phyloP scores from a whole-genome alignment of 2,888 invertebrate species.

The Meiosimyza decipiens region DNA sequence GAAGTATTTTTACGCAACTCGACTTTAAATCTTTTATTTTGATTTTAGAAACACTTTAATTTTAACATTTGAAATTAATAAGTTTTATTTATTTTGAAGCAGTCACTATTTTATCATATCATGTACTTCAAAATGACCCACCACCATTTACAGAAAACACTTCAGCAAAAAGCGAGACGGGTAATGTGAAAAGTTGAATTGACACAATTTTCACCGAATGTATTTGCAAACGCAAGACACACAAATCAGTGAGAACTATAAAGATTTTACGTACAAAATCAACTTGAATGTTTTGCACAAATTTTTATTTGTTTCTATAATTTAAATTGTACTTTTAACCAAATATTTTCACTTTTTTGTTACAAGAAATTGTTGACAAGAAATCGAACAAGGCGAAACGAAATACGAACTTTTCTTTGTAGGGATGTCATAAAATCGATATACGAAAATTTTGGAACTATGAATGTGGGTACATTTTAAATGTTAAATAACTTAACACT shows the following conservation, averaged over 20 bases:
- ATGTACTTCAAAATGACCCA: background rate
- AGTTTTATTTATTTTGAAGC: too few relatives aligned
- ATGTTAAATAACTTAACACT: background rate
- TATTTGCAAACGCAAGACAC: conserved; percentile 9
- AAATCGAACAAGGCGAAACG: conserved; percentile 31
- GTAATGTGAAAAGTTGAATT: conserved; percentile 22
- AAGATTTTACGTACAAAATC: conserved; percentile 1
- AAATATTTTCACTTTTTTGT: conserved; percentile 28
- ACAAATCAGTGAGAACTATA: background rate
- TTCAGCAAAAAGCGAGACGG: background rate
- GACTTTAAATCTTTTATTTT: too few relatives aligned
- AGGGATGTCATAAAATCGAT: too few relatives aligned
- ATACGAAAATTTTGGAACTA: conserved; percentile 31
- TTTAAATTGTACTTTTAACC: background rate
- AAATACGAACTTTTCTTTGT: conserved; percentile 41
- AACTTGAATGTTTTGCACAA: background rate
- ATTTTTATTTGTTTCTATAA: conserved; percentile 6
- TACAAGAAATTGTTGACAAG: conserved; percentile 40
- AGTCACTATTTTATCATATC: background rate
- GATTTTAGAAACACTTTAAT: too few relatives aligned
- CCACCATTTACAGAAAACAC: conserved; percentile 19
- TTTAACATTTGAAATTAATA: too few relatives aligned
- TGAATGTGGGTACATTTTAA: background rate
- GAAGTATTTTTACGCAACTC: background rate
- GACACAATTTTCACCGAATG: conserved; percentile 25